phyloP scores from a whole-genome alignment of 2,888 invertebrate species.

The Nipponacmea schrenckii region DNA sequence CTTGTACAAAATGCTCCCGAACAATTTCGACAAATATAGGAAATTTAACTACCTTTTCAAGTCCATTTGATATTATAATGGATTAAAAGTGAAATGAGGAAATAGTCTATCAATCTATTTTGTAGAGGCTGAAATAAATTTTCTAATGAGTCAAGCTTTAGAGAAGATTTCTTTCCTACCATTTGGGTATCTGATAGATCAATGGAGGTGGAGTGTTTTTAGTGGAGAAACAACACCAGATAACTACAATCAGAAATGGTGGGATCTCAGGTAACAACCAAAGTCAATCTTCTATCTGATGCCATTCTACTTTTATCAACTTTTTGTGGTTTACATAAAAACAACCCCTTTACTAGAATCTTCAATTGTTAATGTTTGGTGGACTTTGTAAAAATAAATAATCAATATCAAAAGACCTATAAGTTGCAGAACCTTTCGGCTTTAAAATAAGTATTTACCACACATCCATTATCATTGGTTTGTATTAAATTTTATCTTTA shows the following conservation, averaged over 20 bases:
- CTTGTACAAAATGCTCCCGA: not conserved
- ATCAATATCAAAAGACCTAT: too few relatives aligned
- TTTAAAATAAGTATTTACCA: not conserved
- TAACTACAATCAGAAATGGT: conserved; percentile 67
- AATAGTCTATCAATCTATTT: not conserved
- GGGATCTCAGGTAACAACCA: conserved; percentile 65
- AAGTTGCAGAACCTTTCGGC: not conserved
- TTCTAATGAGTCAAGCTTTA: conserved; percentile 67
- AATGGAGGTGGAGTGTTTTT: conserved; percentile 68
- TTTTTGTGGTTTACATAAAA: too few relatives aligned
- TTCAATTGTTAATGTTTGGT: too few relatives aligned
- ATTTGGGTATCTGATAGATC: conserved; percentile 68
- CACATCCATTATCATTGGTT: not conserved
- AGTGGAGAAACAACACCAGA: conserved; percentile 49
- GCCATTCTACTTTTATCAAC: not conserved
- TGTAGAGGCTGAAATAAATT: conserved; percentile 65
- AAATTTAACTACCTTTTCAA: not conserved
- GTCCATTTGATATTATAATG: too few relatives aligned
- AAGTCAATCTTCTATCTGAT: not conserved
- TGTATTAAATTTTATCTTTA: not conserved
- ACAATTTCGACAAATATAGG: not conserved
- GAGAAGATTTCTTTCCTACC: conserved; percentile 68
- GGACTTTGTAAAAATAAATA: too few relatives aligned
- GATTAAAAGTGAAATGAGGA: too few relatives aligned
- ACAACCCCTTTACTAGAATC: too few relatives aligned